Evolutionary conservation across 2,113 vertebrate species (phyloP).

Genomic region (Tonatia bakeri): DNA sequence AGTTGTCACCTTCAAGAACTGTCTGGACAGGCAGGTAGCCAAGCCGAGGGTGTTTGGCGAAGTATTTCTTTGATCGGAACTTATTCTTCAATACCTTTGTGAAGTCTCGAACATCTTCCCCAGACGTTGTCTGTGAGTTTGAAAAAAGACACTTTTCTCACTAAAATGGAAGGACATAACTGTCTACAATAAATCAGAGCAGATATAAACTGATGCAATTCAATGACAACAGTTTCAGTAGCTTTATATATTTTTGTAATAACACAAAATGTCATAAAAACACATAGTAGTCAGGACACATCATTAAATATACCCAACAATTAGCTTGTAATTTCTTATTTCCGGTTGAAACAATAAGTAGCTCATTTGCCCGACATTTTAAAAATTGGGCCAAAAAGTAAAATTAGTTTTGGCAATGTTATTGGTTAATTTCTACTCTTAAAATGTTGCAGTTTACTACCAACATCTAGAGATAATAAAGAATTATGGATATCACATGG

Average conservation of each 20-base stretch:
- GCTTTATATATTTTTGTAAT: background rate
- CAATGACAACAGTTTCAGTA: background rate
- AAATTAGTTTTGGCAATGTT: background rate
- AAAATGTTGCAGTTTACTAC: background rate
- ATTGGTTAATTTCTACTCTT: background rate
- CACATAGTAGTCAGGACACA: background rate
- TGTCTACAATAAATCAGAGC: background rate
- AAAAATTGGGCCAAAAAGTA: background rate
- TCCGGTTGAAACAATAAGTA: background rate
- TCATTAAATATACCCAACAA: background rate
- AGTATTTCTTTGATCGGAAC: constrained; percentile 98
- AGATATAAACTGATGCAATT: background rate
- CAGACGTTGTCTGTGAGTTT: constrained; percentile 91
- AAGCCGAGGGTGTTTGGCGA: constrained; percentile 95
- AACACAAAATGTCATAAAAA: background rate
- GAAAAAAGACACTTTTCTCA: constrained; percentile 28
- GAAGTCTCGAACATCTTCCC: constrained; percentile 98
- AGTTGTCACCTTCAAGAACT: constrained; percentile 95
- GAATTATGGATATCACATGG: background rate
- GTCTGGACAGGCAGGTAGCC: constrained; percentile 99
- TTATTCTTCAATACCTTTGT: constrained; percentile 99
- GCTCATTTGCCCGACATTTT: background rate
- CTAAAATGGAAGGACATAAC: background rate
- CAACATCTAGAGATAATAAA: background rate
- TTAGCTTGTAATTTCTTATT: background rate